Percentiles rank a stretch among this genome's conserved stretches.
Conservation (phyloP, 2,797 vertebrate genomes). For the Diglossa cyanea region DNA sequence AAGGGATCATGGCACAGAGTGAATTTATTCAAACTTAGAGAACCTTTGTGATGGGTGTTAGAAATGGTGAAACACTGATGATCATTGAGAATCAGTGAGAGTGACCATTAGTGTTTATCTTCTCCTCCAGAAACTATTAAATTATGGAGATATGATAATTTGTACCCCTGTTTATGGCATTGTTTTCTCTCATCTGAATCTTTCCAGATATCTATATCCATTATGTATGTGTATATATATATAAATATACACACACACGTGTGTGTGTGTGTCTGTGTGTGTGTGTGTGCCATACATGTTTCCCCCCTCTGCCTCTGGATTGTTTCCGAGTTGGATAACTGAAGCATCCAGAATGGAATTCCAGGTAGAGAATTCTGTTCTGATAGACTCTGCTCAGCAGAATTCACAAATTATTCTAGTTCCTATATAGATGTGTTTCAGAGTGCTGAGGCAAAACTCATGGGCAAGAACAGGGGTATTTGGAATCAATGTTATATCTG, state of each 20-base stretch:
- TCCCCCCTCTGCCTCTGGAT: not conserved
- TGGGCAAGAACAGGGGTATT: not conserved
- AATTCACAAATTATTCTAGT: not conserved
- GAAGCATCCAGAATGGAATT: not conserved
- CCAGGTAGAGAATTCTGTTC: not conserved
- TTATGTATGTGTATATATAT: not conserved
- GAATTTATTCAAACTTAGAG: not conserved
- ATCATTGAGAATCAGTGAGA: not conserved
- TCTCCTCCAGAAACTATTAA: not conserved
- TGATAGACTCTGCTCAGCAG: not conserved
- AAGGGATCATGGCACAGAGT: not conserved
- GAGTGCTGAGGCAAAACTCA: not conserved
- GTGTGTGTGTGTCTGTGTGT: not conserved
- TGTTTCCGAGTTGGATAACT: not conserved
- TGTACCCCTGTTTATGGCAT: not conserved
- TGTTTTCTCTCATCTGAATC: not conserved
- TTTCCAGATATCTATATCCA: not conserved
- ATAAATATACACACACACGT: accelerated
- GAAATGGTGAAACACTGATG: not conserved
- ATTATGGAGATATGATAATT: not conserved
- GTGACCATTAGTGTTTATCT: not conserved
- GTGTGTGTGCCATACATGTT: not conserved
- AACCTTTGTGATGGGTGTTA: not conserved
- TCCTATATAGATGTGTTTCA: not conserved
- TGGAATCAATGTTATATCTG: not conserved